Evolutionary conservation across 1,140 invertebrate species (phyloP), one percentile per base, ranked within the genome.

Genomic region (Batillaria attramentaria): DNA sequence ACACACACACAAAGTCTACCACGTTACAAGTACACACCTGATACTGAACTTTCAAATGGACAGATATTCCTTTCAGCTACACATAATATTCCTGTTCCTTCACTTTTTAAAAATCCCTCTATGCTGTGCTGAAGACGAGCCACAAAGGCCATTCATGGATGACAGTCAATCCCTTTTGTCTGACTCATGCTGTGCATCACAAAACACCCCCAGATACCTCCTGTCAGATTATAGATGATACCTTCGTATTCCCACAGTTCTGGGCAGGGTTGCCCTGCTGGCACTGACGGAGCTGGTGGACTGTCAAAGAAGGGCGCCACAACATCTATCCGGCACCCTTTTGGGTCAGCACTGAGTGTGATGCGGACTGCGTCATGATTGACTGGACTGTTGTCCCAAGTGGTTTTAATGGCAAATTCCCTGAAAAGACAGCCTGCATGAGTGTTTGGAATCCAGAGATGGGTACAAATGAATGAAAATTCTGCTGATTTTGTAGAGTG

Each of bases 181-280:
- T 50, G 8, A 54, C 6, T 6, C 6, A 57, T 54, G 20, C 31
- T 4, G 3, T 16, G 35, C 2, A 54, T 28, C 1, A 28, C 20
- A 20, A 18, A 18, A 18, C 16, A 57, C n/a, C 50, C 16, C 16
- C n/a, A 57, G 50, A 16, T n/a, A 57, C n/a, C n/a, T 18, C 16
- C n/a, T 57, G n/a, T 57, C 50, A 18, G 16, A n/a, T n/a, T n/a
- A n/a, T n/a, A n/a, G n/a, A n/a, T n/a, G n/a, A n/a, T 66, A 91
- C 91, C 91, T 91, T 92, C 92, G 79, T 92, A 92, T 41, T 92
- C 86, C 90, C 91, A 92, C 2, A 92, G 84, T 46, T 87, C 81
- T 10, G 83, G 85, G 76, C 89, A 91, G 39, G 91, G 86, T 77
- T 89, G 79, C 24, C 91, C 91, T 3, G 84, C 60, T 33, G 81